These are phyloP conservation scores for Epicampocera succincta DNA, from an alignment of 2,888 invertebrate species.

Conservation along the genomic window DNA sequence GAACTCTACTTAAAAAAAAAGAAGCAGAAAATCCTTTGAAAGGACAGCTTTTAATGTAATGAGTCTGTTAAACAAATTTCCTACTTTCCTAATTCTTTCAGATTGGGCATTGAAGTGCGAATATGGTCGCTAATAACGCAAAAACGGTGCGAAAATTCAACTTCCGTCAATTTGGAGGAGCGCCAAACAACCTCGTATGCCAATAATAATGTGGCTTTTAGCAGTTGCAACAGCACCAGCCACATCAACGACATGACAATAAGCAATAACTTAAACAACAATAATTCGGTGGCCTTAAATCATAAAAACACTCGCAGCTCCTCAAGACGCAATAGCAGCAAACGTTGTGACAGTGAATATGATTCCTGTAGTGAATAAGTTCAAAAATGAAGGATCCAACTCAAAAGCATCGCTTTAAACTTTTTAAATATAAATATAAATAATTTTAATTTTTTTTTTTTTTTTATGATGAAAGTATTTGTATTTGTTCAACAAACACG, in stretches of 20 bases:
- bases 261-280: conserved; percentile 57
- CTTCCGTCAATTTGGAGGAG: conserved; percentile 68
- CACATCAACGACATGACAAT: conserved; percentile 30
- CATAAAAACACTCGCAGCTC: conserved; percentile 62
- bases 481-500: conserved; percentile 11
- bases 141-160: conserved; percentile 73
- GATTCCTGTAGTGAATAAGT: conserved; percentile 79
- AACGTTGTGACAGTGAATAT: conserved; percentile 78
- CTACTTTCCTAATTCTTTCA: conserved; percentile 77
- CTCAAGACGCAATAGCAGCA: conserved; percentile 68
- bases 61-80: no score
- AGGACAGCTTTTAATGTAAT: no score
- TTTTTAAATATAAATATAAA: conserved; percentile 7
- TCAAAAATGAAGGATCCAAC: conserved; percentile 19
- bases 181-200: conserved; percentile 65
- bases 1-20: no score
- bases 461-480: conserved; percentile 13
- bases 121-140: conserved; percentile 90
- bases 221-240: conserved; percentile 43
- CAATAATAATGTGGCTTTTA: conserved; percentile 44
- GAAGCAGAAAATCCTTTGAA: no score
- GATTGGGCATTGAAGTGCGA: conserved; percentile 91
- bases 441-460: conserved; percentile 1
- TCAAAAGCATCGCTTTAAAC: conserved; percentile 8
- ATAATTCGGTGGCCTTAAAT: conserved; percentile 65